Evolutionary conservation across 2,888 invertebrate genomes (phyloP).

Genomic region (Zygaena filipendulae): DNA sequence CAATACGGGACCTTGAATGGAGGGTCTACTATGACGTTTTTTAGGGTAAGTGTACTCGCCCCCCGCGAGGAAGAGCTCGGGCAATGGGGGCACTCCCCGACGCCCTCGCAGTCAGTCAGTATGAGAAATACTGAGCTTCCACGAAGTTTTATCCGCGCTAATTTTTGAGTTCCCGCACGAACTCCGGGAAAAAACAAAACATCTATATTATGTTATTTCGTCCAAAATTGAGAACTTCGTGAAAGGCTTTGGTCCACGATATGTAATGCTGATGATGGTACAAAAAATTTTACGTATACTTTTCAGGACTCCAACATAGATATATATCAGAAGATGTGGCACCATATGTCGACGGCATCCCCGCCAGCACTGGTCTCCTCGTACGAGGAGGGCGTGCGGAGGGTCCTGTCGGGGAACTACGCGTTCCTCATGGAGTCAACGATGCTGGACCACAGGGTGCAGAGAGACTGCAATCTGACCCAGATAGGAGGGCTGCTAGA

Average conservation of each 20-base stretch:
- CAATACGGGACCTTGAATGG: slow-evolving; percentile 93
- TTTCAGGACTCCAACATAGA: slow-evolving; percentile 87
- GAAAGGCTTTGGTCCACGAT: too few species aligned
- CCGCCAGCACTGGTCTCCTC: slow-evolving; percentile 88
- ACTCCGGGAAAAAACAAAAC: too few species aligned
- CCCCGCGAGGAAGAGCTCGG: too few species aligned
- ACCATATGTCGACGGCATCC: slow-evolving; percentile 83
- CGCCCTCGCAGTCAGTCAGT: neutral
- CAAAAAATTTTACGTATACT: too few species aligned
- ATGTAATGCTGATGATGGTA: too few species aligned
- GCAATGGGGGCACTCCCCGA: too few species aligned
- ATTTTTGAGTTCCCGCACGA: too few species aligned
- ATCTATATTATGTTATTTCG: too few species aligned
- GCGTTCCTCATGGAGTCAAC: slow-evolving; percentile 99
- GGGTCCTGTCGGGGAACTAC: slow-evolving; percentile 90
- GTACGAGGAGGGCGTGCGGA: slow-evolving; percentile 90
- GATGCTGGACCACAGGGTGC: slow-evolving; percentile 95
- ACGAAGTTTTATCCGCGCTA: too few species aligned
- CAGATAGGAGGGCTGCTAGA: slow-evolving; percentile 87
- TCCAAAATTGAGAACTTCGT: too few species aligned
- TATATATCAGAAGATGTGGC: slow-evolving; percentile 95
- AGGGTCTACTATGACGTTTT: slow-evolving; percentile 98
- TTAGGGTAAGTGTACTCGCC: slow-evolving; percentile 73
- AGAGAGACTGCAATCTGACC: slow-evolving; percentile 95
- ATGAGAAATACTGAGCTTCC: too few species aligned